These are phyloP conservation scores for Platygyra sinensis DNA, from an alignment of 64 coral and sea anemone genomes.

Conservation along the genomic window DNA sequence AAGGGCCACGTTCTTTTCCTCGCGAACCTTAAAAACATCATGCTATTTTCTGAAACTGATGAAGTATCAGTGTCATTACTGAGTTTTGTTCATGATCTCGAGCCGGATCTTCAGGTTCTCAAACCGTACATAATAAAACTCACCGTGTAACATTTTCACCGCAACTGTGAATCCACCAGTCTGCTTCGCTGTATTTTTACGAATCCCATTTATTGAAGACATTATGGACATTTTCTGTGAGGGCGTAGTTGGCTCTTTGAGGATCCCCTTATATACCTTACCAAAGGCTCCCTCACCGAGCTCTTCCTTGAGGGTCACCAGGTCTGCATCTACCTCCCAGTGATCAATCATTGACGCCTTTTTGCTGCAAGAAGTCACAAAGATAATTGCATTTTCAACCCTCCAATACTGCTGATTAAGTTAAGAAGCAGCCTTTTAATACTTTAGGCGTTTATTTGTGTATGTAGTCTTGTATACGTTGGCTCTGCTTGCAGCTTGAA, in stretches of 20 bases:
- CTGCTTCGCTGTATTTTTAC: constrained; percentile 1
- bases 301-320: constrained; percentile 16
- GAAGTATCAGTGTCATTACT: too few relatives aligned
- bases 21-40: too few relatives aligned
- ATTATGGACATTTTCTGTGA: not conserved
- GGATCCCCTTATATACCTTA: constrained; percentile 39
- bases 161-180: constrained; percentile 18
- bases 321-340: constrained; percentile 34
- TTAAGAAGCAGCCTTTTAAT: not conserved
- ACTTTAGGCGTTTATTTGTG: too few relatives aligned
- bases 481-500: too few relatives aligned
- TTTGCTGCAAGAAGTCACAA: not conserved
- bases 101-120: too few relatives aligned
- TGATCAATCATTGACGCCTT: constrained; percentile 8
- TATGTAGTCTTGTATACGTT: too few relatives aligned
- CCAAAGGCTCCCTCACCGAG: constrained; percentile 60
- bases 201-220: not conserved
- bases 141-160: constrained; percentile 63
- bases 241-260: not conserved
- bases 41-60: too few relatives aligned
- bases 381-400: not conserved
- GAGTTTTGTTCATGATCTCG: too few relatives aligned
- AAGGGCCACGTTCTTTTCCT: too few relatives aligned
- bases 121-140: not conserved
- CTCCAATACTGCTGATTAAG: not conserved